Evolutionary conservation across 2,888 invertebrate genomes (phyloP).

Genomic region (Drosophila neotestacea): DNA sequence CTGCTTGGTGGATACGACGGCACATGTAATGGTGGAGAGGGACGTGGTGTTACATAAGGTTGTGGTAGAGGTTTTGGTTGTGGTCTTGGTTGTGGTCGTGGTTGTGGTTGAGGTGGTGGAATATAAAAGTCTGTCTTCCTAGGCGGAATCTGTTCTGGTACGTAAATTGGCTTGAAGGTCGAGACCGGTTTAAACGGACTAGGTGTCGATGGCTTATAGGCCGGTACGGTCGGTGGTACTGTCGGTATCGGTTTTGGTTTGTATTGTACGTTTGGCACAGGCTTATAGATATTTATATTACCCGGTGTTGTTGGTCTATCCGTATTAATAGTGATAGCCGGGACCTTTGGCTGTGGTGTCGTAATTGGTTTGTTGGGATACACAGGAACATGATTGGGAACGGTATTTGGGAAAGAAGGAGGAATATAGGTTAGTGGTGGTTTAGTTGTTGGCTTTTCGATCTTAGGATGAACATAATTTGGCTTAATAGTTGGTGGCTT

Average conservation of each 20-base stretch:
- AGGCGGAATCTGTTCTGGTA: constrained; percentile 39
- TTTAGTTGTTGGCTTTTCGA: constrained; percentile 50
- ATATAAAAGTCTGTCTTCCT: constrained; percentile 44
- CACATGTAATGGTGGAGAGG: constrained; percentile 72
- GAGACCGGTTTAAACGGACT: constrained; percentile 30
- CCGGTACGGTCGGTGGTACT: constrained; percentile 35
- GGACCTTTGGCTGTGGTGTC: constrained; percentile 69
- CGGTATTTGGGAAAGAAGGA: constrained; percentile 77
- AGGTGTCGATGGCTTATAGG: constrained; percentile 44
- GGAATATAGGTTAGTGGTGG: constrained; percentile 82
- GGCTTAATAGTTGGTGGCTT: constrained; percentile 71
- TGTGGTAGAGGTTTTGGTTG: background rate
- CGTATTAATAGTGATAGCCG: constrained; percentile 81
- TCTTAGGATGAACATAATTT: constrained; percentile 75
- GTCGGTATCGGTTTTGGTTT: constrained; percentile 44
- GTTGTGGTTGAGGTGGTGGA: constrained; percentile 26
- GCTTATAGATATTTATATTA: constrained; percentile 78
- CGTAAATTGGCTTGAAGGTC: constrained; percentile 23
- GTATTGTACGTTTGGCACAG: constrained; percentile 47
- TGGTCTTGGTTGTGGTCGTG: no score
- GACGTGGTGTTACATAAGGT: constrained; percentile 74
- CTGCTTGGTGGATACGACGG: constrained; percentile 62
- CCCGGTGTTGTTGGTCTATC: constrained; percentile 73
- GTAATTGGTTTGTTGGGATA: constrained; percentile 63
- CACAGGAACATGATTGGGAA: constrained; percentile 73